Base-by-base conservation (phyloP, 1,140 invertebrate genomes). In the Platyscapa corneri region DNA sequence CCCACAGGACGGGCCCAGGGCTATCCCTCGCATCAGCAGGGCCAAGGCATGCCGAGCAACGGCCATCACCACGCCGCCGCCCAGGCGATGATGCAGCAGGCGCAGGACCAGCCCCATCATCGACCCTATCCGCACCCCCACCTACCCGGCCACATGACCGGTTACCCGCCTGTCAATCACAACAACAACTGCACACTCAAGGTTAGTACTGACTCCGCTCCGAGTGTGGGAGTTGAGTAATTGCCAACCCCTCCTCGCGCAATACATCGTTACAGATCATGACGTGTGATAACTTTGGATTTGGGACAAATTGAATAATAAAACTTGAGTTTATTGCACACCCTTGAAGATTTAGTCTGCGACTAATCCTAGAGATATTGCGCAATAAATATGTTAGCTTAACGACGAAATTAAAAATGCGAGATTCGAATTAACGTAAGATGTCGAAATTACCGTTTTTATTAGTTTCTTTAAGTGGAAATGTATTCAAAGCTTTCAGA, bases 131-230 rank as follows among this genome's bases (percentile, higher is more conserved):
- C 90, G 27, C 93, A 93, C 86, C 91, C 92, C 10, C 93, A 93
- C 87, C 87, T 93, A 83, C 91, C 91, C 0, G 90, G 90, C 23
- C 92, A 93, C 82, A 91, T 91, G 78, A 91, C 91, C 75, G 86
- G 86, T 32, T 93, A 93, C 82, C 92, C 91, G 76, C 90, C 91
- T 42, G 93, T 93, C 78, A 94, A 93, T 88, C 93, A 93, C 88
- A 93, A 93, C 87, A 93, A 93, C 90, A 93, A 93, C 80, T 93
- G 92, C 89, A 93, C 93, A 65, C 88, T 93, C 83, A 93, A 93
- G 91, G 93, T 93, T 84, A 18, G 83, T 39, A 39, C 1, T n/a
- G 14, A 16, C 8, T 3, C 49, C 10, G 16, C 7, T 53, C 49
- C 8, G 16, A 10, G 49, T 53, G 8, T 6, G 16, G 23, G 10